These are phyloP conservation scores for Karalla daura DNA, from an alignment of 2,797 vertebrate species.

Conservation along the genomic window DNA sequence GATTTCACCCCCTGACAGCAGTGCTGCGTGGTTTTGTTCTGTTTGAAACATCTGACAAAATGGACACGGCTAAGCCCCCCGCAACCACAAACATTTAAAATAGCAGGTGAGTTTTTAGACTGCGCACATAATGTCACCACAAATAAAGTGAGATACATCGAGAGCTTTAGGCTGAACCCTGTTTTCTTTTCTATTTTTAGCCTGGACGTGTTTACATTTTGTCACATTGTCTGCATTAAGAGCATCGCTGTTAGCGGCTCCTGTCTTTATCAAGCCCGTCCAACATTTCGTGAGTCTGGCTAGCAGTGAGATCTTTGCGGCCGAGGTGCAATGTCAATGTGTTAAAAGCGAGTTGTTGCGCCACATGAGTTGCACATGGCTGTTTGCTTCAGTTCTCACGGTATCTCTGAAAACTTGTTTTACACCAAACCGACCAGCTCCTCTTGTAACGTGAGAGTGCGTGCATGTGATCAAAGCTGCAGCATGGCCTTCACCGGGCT, in stretches of 20 bases:
- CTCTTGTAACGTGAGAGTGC: no score
- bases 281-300: no score
- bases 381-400: no score
- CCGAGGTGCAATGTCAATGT: no score
- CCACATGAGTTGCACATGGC: no score
- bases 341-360: no score
- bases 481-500: no score
- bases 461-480: background rate
- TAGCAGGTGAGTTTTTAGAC: background rate
- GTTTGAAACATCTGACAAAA: background rate
- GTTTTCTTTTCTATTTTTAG: background rate
- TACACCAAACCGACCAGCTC: background rate
- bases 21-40: background rate
- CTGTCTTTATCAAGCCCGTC: background rate
- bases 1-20: background rate
- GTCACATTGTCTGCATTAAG: background rate
- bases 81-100: background rate
- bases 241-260: background rate
- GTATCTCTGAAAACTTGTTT: background rate
- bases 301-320: no score
- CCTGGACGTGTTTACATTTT: background rate
- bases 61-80: background rate
- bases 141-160: background rate
- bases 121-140: background rate
- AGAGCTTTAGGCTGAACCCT: background rate